Conservation (phyloP, 2,888 invertebrate species). For the Urechis unicinctus region DNA sequence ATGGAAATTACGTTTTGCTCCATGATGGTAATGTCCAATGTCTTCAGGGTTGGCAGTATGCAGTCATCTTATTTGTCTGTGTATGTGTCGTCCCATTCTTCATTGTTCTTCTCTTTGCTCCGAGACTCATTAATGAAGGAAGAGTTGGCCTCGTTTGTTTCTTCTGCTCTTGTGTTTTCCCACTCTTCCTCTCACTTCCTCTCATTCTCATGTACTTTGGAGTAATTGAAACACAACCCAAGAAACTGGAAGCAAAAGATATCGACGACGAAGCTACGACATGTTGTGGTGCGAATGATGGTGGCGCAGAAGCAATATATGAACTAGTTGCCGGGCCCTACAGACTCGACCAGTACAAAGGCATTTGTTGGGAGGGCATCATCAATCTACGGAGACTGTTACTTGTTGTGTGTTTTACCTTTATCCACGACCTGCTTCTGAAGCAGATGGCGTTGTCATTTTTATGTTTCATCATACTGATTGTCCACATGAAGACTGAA, state of each 20-base stretch:
- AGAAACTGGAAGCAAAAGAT: background rate
- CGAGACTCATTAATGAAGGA: slow-evolving; percentile 7
- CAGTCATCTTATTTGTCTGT: slow-evolving; percentile 7
- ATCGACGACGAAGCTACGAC: no score
- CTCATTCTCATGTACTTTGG: slow-evolving; percentile 2
- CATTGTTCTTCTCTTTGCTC: slow-evolving; percentile 9
- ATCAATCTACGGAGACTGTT: slow-evolving; percentile 14
- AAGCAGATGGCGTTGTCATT: slow-evolving; percentile 3
- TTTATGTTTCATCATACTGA: slow-evolving; percentile 5
- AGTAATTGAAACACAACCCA: background rate
- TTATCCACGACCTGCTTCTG: slow-evolving; percentile 4
- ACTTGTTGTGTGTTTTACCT: slow-evolving; percentile 6
- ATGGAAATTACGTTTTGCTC: slow-evolving; percentile 10
- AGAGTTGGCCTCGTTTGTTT: slow-evolving; percentile 2
- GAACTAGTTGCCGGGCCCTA: slow-evolving; percentile 5
- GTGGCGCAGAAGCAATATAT: background rate
- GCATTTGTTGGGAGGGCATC: slow-evolving; percentile 18
- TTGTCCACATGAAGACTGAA: slow-evolving; percentile 7
- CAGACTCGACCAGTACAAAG: no score
- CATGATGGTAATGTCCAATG: slow-evolving; percentile 16
- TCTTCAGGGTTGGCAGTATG: slow-evolving; percentile 16
- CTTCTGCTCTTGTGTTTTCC: slow-evolving; percentile 7
- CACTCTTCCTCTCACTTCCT: slow-evolving; percentile 7
- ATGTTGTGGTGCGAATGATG: no score
- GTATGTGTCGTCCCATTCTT: slow-evolving; percentile 17